These are phyloP conservation scores for Rousettus madagascariensis DNA, from an alignment of 2,797 vertebrate species.

Conservation along the genomic window DNA sequence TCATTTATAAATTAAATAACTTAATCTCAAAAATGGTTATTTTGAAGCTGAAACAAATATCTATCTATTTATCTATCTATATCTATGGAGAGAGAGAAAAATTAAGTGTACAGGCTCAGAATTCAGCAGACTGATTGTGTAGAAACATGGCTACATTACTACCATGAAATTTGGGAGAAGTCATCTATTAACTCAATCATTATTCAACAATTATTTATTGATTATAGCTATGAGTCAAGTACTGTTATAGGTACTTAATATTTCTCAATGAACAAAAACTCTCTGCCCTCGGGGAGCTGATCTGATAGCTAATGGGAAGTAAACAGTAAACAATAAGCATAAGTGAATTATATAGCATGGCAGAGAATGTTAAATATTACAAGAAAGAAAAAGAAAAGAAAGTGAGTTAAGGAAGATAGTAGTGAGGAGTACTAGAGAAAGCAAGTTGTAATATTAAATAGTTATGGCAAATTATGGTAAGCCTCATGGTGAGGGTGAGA, in stretches of 20 bases:
- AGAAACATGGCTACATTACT: not conserved
- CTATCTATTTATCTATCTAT: not conserved
- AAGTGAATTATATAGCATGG: not conserved
- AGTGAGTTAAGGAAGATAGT: not conserved
- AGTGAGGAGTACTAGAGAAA: not conserved
- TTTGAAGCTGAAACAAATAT: not conserved
- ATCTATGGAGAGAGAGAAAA: not conserved
- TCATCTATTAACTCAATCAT: not conserved
- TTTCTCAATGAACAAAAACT: not conserved
- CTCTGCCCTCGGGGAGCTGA: not conserved
- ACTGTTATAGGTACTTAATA: not conserved
- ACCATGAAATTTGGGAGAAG: not conserved
- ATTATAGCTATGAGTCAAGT: not conserved
- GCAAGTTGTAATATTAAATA: not conserved
- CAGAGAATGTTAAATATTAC: not conserved
- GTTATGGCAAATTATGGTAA: not conserved
- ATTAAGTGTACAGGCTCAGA: not conserved
- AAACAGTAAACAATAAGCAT: not conserved
- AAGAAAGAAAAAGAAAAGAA: not conserved
- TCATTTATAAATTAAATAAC: not conserved
- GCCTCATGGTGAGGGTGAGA: not conserved
- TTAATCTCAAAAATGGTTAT: not conserved
- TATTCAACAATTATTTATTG: not conserved
- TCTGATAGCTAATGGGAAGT: not conserved
- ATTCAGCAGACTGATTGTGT: not conserved